Conservation (phyloP, 2,113 vertebrate species). For the Sapajus apella region DNA sequence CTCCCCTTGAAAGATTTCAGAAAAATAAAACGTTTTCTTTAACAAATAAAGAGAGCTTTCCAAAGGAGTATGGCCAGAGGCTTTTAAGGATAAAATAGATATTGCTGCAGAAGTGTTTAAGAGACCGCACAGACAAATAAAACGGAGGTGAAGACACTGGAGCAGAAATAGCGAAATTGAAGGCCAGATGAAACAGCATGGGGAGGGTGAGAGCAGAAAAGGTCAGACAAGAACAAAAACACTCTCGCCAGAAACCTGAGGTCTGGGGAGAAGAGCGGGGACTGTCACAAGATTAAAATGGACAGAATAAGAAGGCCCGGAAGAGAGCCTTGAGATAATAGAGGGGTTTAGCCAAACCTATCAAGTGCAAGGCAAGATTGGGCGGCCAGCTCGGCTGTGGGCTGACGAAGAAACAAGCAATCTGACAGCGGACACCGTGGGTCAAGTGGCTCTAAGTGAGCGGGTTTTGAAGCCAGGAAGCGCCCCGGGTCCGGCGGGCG, state of each 20-base stretch:
- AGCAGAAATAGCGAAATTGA: constrained; percentile 40
- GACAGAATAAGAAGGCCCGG: not conserved
- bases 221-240: constrained; percentile 47
- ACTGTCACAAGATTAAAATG: not conserved
- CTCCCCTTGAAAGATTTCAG: constrained; percentile 10
- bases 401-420: not conserved
- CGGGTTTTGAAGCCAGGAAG: not conserved
- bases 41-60: constrained; percentile 49
- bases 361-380: not conserved
- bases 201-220: not conserved
- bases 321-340: not conserved
- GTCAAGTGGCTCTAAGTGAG: constrained; percentile 30
- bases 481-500: rapidly evolving
- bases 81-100: constrained; percentile 55
- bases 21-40: constrained; percentile 27
- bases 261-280: not conserved
- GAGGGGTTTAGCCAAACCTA: not conserved
- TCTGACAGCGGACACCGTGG: not conserved
- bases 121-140: constrained; percentile 1
- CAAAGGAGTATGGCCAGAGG: not conserved
- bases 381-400: not conserved
- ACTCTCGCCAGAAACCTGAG: not conserved
- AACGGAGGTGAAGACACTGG: constrained; percentile 12
- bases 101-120: not conserved
- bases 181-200: constrained; percentile 44